A percentile compares a stretch with the other conserved stretches of the same genome.
Evolutionary conservation across 2,113 vertebrate genomes (phyloP).

Genomic region (Picathartes gymnocephalus): DNA sequence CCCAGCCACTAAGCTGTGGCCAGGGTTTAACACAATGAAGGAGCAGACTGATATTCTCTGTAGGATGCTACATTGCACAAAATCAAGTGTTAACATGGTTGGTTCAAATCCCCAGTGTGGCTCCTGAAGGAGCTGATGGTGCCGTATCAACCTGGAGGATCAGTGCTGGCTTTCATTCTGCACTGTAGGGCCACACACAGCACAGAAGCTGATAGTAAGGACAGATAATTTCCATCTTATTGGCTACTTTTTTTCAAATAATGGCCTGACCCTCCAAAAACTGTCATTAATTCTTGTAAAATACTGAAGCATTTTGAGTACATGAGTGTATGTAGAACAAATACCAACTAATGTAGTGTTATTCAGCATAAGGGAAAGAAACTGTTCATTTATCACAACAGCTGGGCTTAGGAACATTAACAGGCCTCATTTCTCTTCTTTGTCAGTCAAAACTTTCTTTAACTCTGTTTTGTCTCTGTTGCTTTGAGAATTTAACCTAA

Average conservation of each 20-base stretch:
- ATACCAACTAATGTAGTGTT: not conserved
- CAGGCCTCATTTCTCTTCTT: not conserved
- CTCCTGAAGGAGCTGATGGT: not conserved
- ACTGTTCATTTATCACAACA: not conserved
- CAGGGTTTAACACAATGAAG: not conserved
- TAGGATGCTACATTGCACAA: rapidly evolving
- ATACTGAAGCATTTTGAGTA: not conserved
- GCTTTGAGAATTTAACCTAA: not conserved
- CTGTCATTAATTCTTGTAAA: not conserved
- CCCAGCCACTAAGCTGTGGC: not conserved
- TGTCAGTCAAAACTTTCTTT: not conserved
- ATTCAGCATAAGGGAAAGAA: not conserved
- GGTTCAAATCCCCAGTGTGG: not conserved
- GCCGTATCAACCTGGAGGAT: not conserved
- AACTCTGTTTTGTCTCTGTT: not conserved
- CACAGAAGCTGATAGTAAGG: not conserved
- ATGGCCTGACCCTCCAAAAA: not conserved
- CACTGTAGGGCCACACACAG: not conserved
- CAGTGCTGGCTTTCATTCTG: rapidly evolving
- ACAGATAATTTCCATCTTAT: not conserved
- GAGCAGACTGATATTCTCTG: not conserved
- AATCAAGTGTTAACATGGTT: not conserved
- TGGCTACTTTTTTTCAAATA: not conserved
- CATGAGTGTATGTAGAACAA: not conserved
- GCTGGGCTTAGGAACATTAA: not conserved